These are phyloP conservation scores for Columba guinea DNA, from an alignment of 2,797 vertebrate species.

Conservation along the genomic window DNA sequence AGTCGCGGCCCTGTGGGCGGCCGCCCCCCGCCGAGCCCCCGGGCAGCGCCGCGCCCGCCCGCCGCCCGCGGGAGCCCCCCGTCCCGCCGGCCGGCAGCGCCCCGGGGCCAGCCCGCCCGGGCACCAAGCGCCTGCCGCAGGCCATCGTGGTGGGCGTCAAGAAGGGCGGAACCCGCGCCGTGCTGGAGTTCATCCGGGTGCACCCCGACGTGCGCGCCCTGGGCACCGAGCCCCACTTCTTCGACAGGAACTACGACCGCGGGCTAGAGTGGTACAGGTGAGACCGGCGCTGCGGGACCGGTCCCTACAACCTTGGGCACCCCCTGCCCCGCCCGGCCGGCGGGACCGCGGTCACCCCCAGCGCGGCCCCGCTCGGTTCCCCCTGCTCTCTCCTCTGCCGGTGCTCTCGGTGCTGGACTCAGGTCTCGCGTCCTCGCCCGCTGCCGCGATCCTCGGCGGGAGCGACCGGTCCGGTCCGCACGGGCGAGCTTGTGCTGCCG, in stretches of 20 bases:
- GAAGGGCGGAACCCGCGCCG: conserved; percentile 94
- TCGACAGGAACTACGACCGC: conserved; percentile 93
- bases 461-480: neutral
- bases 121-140: conserved; percentile 87
- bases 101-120: conserved; percentile 65
- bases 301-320: neutral
- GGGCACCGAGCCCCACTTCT: conserved; percentile 95
- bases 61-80: conserved; percentile 17
- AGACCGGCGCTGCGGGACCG: conserved; percentile 43
- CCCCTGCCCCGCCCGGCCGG: neutral
- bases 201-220: conserved; percentile 95
- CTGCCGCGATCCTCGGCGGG: neutral
- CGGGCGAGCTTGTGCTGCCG: neutral
- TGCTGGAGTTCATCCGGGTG: conserved; percentile 94
- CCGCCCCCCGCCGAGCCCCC: conserved; percentile 32
- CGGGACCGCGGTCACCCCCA: neutral
- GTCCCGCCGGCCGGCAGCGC: conserved; percentile 47
- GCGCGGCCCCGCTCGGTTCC: neutral
- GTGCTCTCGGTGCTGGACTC: neutral
- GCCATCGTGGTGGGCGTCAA: conserved; percentile 94
- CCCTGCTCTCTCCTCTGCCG: neutral
- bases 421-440: neutral
- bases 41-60: conserved; percentile 28
- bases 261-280: conserved; percentile 98
- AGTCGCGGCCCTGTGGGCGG: conserved; percentile 78